Evolutionary conservation across 2,113 vertebrate species (phyloP).

Genomic region (Nansenia antarctica): DNA sequence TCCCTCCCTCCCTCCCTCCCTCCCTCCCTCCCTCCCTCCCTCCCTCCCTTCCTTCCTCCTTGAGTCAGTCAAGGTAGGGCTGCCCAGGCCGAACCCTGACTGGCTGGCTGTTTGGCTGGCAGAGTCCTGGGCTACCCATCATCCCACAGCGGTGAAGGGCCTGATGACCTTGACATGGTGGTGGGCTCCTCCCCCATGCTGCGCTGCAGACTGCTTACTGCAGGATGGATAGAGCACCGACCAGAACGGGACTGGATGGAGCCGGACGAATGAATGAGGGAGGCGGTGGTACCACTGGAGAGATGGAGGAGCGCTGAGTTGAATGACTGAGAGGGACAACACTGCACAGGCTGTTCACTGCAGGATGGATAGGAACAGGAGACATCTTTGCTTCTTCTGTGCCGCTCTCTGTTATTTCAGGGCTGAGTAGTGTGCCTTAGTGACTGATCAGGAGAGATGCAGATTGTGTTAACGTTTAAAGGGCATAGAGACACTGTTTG

Average conservation of each 20-base stretch:
- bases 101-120: conserved; percentile 41
- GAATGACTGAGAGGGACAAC: too few species aligned
- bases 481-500: too few species aligned
- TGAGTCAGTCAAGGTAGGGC: conserved; percentile 61
- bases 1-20: not conserved
- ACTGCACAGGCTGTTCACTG: too few species aligned
- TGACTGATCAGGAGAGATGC: too few species aligned
- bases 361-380: too few species aligned
- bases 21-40: not conserved
- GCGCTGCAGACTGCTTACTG: conserved; percentile 23
- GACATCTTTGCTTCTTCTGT: too few species aligned
- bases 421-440: too few species aligned
- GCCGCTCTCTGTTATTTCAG: too few species aligned
- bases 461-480: too few species aligned
- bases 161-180: conserved; percentile 68
- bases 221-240: not conserved
- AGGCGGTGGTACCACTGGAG: not conserved
- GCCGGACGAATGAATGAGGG: not conserved
- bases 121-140: conserved; percentile 55
- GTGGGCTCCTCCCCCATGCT: conserved; percentile 38
- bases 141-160: conserved; percentile 66
- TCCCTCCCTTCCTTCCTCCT: not conserved
- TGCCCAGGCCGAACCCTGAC: conserved; percentile 38
- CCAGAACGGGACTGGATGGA: not conserved
- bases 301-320: not conserved